Evolutionary conservation across 2,888 invertebrate species (phyloP).

Genomic region (Lymantria dispar): DNA sequence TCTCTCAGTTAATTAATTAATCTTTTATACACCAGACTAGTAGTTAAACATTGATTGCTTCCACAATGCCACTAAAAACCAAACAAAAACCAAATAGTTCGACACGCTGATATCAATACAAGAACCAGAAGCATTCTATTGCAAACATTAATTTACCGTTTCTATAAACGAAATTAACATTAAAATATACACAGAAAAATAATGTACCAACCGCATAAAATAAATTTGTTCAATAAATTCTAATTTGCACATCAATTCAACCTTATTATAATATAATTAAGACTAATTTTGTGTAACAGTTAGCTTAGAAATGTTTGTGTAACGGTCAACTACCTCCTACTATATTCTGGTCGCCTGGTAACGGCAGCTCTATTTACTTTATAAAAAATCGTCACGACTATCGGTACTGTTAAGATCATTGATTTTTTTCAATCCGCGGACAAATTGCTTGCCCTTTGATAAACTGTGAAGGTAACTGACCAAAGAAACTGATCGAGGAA

Average conservation of each 20-base stretch:
- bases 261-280: slow-evolving; percentile 5
- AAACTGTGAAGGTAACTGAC: slow-evolving; percentile 1
- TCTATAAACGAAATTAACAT: not conserved
- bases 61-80: not conserved
- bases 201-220: slow-evolving; percentile 12
- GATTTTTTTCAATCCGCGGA: slow-evolving; percentile 18
- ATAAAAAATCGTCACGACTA: slow-evolving; percentile 42
- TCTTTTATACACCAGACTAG: not conserved
- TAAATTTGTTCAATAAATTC: slow-evolving; percentile 12
- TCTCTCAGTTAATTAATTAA: not conserved
- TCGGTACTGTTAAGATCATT: slow-evolving; percentile 29
- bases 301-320: slow-evolving; percentile 17
- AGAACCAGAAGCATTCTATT: slow-evolving; percentile 24
- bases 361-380: slow-evolving; percentile 47
- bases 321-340: slow-evolving; percentile 64
- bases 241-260: slow-evolving; percentile 4
- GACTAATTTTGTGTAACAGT: slow-evolving; percentile 11
- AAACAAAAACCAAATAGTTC: slow-evolving; percentile 13
- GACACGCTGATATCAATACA: slow-evolving; percentile 20
- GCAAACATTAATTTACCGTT: slow-evolving; percentile 21
- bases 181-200: not conserved
- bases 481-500: not conserved
- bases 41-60: not conserved
- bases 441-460: slow-evolving; percentile 18
- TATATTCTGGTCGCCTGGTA: slow-evolving; percentile 60